Evolutionary conservation across 2,113 vertebrate species (phyloP), one percentile per base, ranked within the genome.

Genomic region (Anolis sagrei): DNA sequence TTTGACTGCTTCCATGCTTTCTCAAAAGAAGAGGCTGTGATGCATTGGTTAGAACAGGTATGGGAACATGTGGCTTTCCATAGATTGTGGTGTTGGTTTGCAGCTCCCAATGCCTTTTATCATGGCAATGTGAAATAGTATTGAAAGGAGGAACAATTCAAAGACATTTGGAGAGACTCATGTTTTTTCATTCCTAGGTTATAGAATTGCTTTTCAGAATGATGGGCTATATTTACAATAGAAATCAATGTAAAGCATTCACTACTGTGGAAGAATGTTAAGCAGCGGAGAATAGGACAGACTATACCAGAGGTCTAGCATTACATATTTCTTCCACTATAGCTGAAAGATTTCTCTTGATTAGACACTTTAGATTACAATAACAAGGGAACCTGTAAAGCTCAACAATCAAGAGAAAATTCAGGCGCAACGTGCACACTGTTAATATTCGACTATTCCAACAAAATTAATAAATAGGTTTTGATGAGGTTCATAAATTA

Each of bases 21-120:
- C 1, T 75, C 2, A 34, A 70, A 72, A 29, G 14, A 19, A 18
- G 29, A 44, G 39, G 39, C 0, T 0, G 0, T n/a, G 21, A 14
- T 0, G 1, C 81, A 9, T 72, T 84, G 75, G 36, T 25, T 29
- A 86, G 84, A 18, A 8, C 2, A n/a, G 7, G 13, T 48, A 29
- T 68, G 27, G 27, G 25, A 68, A 29, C 25, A 68, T 68, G 9
- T 68, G 64, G 23, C 29, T 7, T 68, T 68, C 64, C 64, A 68
- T 29, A 27, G 14, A 29, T 27, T 7, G 10, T 68, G 51, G 51
- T 54, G 8, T 27, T 66, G 64, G 29, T 29, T 11, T 68, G 27
- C 27, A 68, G 64, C 9, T 68, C 25, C 64, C 27, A 68, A 7
- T 29, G 29, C 11, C 29, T 27, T 27, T 68, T 29, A 68, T 10